A percentile compares a stretch with the other conserved stretches of the same genome.
These are phyloP conservation scores for Heterodera filipjevi DNA, from an alignment of 2,888 invertebrate species.

Conservation along the genomic window DNA sequence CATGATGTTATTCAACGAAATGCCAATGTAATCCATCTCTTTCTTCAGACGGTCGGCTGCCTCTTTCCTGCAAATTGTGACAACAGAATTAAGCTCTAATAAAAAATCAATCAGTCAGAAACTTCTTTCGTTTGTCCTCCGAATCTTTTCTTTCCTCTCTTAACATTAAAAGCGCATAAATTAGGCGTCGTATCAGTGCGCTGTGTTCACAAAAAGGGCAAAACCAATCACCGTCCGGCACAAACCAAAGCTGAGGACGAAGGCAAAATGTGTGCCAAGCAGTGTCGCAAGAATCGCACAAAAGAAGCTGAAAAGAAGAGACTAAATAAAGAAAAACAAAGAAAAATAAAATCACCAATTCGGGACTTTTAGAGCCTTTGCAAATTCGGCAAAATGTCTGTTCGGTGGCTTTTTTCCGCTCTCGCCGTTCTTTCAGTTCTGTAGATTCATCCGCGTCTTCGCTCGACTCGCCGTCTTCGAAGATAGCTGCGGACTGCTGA, in stretches of 20 bases:
- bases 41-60: conserved; percentile 56
- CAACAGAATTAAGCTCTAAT: too few relatives aligned
- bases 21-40: conserved; percentile 77
- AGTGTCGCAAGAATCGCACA: conserved; percentile 89
- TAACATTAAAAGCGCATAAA: conserved; percentile 72
- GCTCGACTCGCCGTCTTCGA: conserved; percentile 36
- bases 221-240: conserved; percentile 97
- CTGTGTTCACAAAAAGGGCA: conserved; percentile 97
- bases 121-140: conserved; percentile 77
- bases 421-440: conserved; percentile 65
- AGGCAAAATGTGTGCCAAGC: conserved; percentile 98
- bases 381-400: conserved; percentile 87
- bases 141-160: conserved; percentile 66
- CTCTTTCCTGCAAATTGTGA: conserved; percentile 42
- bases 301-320: conserved; percentile 74
- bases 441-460: conserved; percentile 46
- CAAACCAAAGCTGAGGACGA: conserved; percentile 85
- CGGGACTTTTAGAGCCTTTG: conserved; percentile 87
- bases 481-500: conserved; percentile 24
- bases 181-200: conserved; percentile 75
- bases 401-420: conserved; percentile 66
- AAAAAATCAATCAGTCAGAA: conserved; percentile 13
- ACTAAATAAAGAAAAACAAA: neutral
- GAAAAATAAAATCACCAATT: conserved; percentile 72
- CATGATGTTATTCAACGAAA: conserved; percentile 77